Evolutionary conservation across 2,888 invertebrate species (phyloP).

Genomic region (Hyppa rectilinea): DNA sequence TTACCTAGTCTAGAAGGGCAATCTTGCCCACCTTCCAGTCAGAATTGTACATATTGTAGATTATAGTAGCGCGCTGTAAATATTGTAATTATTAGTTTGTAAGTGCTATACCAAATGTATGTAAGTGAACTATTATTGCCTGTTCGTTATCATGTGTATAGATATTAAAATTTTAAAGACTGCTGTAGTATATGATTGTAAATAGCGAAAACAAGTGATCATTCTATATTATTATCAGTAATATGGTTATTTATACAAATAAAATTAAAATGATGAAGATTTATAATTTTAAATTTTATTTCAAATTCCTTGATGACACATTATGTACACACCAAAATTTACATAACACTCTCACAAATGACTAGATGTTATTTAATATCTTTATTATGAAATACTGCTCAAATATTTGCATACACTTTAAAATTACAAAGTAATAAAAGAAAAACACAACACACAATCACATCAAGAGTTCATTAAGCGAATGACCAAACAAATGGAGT

Average conservation of each 20-base stretch:
- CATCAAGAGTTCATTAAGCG: conserved; percentile 38
- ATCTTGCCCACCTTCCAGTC: conserved; percentile 86
- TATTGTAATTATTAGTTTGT: conserved; percentile 87
- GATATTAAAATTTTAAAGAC: conserved; percentile 91
- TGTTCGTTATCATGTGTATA: conserved; percentile 90
- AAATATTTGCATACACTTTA: neutral
- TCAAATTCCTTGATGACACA: conserved; percentile 26
- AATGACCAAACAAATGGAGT: conserved; percentile 46
- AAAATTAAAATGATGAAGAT: conserved; percentile 88
- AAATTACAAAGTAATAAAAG: conserved; percentile 2
- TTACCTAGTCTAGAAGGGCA: conserved; percentile 92
- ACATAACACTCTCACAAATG: neutral
- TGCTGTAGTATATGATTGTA: conserved; percentile 91
- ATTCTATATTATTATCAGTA: conserved; percentile 89
- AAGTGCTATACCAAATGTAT: conserved; percentile 91
- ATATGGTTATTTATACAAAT: conserved; percentile 90
- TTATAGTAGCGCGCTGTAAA: conserved; percentile 85
- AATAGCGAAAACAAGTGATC: conserved; percentile 90
- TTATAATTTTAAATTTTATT: conserved; percentile 84
- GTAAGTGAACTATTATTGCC: conserved; percentile 89
- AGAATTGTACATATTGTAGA: conserved; percentile 86
- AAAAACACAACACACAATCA: conserved; percentile 24
- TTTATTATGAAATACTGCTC: neutral
- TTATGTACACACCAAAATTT: neutral
- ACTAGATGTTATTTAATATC: neutral